Evolutionary conservation across 2,888 invertebrate species (phyloP).

Genomic region (Hypomecis punctinalis): DNA sequence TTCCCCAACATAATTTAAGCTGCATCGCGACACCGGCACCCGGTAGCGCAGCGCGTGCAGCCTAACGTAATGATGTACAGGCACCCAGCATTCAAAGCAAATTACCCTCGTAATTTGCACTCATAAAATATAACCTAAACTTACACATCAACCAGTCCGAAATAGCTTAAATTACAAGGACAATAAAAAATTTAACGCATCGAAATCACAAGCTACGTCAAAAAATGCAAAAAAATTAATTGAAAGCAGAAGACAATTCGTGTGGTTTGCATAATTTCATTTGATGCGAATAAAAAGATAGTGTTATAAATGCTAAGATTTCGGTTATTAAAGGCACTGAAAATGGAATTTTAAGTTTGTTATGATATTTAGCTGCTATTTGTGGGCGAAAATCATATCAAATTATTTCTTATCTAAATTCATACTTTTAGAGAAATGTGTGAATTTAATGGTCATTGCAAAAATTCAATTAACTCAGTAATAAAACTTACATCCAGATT

Average conservation of each 20-base stretch:
- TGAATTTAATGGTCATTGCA: not conserved
- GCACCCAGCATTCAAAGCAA: constrained; percentile 51
- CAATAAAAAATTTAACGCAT: constrained; percentile 36
- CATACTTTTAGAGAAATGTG: not conserved
- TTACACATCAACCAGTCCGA: constrained; percentile 23
- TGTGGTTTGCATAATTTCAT: not conserved
- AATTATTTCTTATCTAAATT: not conserved
- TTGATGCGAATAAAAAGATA: not conserved
- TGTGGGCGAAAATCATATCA: not conserved
- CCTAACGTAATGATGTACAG: constrained; percentile 54
- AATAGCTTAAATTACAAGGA: constrained; percentile 30
- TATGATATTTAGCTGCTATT: too few relatives aligned
- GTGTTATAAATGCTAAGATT: not conserved
- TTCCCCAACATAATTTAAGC: constrained; percentile 1
- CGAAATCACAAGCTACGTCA: constrained; percentile 29
- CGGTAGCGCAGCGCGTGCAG: constrained; percentile 54
- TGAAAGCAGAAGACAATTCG: not conserved
- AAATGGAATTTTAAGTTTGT: not conserved
- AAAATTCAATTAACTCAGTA: not conserved
- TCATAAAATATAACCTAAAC: constrained; percentile 44
- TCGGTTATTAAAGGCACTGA: not conserved
- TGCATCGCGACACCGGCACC: constrained; percentile 40
- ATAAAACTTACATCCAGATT: not conserved
- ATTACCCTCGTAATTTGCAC: constrained; percentile 51
- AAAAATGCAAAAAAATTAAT: not conserved